phyloP scores from a whole-genome alignment of 2,888 invertebrate species.

The Heliconius cydno region DNA sequence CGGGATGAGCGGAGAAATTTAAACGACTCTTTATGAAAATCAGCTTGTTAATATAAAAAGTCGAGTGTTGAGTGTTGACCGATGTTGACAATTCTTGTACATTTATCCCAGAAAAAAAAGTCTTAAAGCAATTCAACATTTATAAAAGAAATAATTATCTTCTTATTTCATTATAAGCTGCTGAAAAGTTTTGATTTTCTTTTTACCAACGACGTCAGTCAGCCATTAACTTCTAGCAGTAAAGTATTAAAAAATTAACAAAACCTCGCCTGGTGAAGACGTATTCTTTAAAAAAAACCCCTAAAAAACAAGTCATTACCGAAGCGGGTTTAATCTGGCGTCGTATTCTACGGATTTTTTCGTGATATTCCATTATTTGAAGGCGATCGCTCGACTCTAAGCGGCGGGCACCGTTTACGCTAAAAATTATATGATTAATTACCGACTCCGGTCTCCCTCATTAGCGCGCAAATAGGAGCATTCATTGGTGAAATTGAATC shows the following conservation, averaged over 20 bases:
- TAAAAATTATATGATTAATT: slow-evolving; percentile 83
- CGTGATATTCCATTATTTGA: slow-evolving; percentile 76
- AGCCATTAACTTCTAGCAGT: slow-evolving; percentile 68
- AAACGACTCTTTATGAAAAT: slow-evolving; percentile 73
- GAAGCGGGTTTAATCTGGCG: slow-evolving; percentile 78
- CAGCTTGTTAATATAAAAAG: slow-evolving; percentile 70
- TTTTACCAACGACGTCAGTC: slow-evolving; percentile 50
- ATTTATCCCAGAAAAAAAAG: not conserved
- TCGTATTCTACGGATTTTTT: slow-evolving; percentile 73
- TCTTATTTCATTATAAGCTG: slow-evolving; percentile 26
- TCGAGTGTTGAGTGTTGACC: slow-evolving; percentile 66
- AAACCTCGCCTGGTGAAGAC: slow-evolving; percentile 76
- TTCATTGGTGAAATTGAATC: slow-evolving; percentile 81
- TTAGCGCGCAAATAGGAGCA: slow-evolving; percentile 79
- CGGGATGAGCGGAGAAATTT: slow-evolving; percentile 76
- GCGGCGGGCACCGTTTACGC: slow-evolving; percentile 73
- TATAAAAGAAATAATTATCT: slow-evolving; percentile 21
- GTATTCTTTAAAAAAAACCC: slow-evolving; percentile 74
- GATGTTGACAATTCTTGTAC: slow-evolving; percentile 32
- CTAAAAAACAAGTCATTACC: slow-evolving; percentile 84
- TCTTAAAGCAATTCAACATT: slow-evolving; percentile 4
- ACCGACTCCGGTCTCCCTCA: slow-evolving; percentile 76
- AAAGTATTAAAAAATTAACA: slow-evolving; percentile 73
- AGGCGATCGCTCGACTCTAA: slow-evolving; percentile 70
- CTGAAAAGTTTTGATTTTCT: slow-evolving; percentile 12